These are phyloP conservation scores for Linyphia triangularis DNA, from an alignment of 2,888 invertebrate genomes.

Conservation along the genomic window DNA sequence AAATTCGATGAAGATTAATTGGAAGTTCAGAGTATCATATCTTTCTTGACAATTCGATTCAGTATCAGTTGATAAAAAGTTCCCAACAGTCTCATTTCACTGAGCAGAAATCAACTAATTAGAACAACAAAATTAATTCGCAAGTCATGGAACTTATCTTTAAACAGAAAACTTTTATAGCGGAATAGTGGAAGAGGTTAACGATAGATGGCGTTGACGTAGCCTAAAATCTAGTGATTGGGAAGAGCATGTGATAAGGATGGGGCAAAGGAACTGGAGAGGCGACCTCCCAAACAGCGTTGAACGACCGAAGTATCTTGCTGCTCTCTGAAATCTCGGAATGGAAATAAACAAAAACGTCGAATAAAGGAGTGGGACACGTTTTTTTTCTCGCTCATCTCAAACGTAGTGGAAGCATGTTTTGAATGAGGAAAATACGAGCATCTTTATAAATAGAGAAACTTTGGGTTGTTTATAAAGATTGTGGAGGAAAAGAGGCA, in stretches of 20 bases:
- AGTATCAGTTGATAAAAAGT: too few species aligned
- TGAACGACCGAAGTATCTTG: slow-evolving; percentile 10
- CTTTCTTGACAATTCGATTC: too few species aligned
- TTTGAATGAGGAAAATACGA: background rate
- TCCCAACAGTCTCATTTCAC: too few species aligned
- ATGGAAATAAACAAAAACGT: slow-evolving; percentile 36
- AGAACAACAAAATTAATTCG: too few species aligned
- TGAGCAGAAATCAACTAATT: too few species aligned
- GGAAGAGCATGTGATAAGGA: slow-evolving; percentile 46
- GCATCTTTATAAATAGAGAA: slow-evolving; percentile 25
- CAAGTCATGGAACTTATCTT: too few species aligned
- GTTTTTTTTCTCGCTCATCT: background rate
- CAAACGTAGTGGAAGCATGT: slow-evolving; percentile 1
- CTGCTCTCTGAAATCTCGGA: slow-evolving; percentile 18
- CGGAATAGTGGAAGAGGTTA: background rate
- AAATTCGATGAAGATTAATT: too few species aligned
- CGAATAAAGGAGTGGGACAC: background rate
- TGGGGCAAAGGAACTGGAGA: slow-evolving; percentile 11
- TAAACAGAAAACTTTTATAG: too few species aligned
- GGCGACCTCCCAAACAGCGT: slow-evolving; percentile 29
- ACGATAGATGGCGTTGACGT: slow-evolving; percentile 21
- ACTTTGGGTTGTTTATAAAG: slow-evolving; percentile 19
- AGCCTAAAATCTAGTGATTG: background rate
- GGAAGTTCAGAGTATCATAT: too few species aligned
- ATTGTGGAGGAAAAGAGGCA: slow-evolving; percentile 30